These are phyloP conservation scores for Luscinia megarhynchos DNA, from an alignment of 2,797 vertebrate genomes.

Conservation along the genomic window DNA sequence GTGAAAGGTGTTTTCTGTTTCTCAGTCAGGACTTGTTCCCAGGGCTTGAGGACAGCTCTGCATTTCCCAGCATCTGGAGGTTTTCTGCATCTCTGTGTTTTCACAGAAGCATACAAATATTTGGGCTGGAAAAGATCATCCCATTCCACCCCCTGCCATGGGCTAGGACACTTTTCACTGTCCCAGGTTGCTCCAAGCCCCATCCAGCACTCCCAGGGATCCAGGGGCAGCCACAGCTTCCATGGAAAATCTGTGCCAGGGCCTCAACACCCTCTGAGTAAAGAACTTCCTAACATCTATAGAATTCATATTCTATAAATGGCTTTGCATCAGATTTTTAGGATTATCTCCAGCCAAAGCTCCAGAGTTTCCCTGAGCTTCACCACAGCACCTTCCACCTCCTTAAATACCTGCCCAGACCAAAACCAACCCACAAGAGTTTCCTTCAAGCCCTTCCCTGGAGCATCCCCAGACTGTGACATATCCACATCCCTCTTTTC, in stretches of 20 bases:
- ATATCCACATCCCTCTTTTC: not conserved
- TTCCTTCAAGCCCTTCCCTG: not conserved
- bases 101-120: not conserved
- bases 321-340: not conserved
- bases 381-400: not conserved
- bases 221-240: not conserved
- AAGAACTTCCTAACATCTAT: not conserved
- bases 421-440: accelerated
- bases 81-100: not conserved
- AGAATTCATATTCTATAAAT: no score
- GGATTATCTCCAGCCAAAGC: not conserved
- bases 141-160: accelerated
- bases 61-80: not conserved
- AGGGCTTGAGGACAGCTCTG: not conserved
- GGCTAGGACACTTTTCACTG: not conserved
- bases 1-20: not conserved
- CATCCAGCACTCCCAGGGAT: accelerated
- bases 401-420: not conserved
- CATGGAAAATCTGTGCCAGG: not conserved
- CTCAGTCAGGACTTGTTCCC: not conserved
- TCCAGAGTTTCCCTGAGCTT: not conserved
- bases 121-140: not conserved
- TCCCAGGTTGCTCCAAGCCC: not conserved
- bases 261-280: not conserved
- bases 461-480: not conserved